phyloP scores from a whole-genome alignment of 2,797 vertebrate species.

The Clarias platycephalus region DNA sequence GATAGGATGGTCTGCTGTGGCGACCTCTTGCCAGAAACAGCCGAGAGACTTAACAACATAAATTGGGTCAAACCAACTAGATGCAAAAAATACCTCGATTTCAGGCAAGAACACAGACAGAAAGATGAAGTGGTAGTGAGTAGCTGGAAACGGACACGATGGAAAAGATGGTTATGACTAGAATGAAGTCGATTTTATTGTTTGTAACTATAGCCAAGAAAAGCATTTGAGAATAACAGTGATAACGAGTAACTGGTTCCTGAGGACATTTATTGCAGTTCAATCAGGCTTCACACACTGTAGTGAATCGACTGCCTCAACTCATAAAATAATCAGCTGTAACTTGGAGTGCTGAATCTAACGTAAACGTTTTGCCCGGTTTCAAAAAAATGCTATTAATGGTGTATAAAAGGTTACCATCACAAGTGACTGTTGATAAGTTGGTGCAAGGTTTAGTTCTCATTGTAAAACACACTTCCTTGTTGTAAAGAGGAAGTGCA shows the following conservation, averaged over 20 bases:
- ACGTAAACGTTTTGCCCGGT: not conserved
- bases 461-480: not conserved
- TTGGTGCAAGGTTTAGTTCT: not conserved
- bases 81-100: not conserved
- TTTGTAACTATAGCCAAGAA: not conserved
- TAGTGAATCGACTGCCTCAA: not conserved
- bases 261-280: not conserved
- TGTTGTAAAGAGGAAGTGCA: constrained; percentile 31
- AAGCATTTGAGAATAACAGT: not conserved
- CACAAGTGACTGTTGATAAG: not conserved
- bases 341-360: too few relatives aligned
- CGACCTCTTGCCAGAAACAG: too few relatives aligned
- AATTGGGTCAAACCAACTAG: not conserved
- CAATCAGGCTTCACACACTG: not conserved
- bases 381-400: not conserved
- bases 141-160: not conserved
- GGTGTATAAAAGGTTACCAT: not conserved
- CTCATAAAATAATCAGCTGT: not conserved
- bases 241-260: not conserved
- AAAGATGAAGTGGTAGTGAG: not conserved
- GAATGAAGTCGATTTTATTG: not conserved
- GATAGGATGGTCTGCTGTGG: too few relatives aligned
- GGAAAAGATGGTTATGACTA: not conserved
- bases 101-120: not conserved
- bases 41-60: not conserved